A percentile compares a stretch with the other conserved stretches of the same genome.
These are phyloP conservation scores for Tetraodon nigroviridis DNA, from an alignment of 2,113 vertebrate genomes.

Conservation along the genomic window DNA sequence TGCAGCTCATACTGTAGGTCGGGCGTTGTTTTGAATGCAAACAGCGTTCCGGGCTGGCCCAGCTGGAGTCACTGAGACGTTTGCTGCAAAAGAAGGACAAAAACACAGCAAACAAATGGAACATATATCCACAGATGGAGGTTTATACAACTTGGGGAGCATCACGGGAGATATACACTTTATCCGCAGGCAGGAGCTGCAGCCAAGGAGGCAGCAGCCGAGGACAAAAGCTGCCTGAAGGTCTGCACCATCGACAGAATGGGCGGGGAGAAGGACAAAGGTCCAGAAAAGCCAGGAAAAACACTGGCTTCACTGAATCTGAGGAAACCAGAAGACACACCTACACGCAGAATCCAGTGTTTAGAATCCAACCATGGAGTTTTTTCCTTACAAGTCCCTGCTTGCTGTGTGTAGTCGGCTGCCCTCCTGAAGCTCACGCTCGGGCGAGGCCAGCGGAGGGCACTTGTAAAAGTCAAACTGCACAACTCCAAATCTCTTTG, in stretches of 20 bases:
- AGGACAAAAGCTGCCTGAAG: neutral
- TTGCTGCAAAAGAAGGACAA: neutral
- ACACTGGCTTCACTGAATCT: neutral
- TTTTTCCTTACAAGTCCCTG: constrained; percentile 54
- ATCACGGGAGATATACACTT: no score
- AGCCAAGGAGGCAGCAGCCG: neutral
- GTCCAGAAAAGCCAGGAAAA: neutral
- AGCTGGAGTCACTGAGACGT: neutral
- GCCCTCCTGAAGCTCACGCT: neutral
- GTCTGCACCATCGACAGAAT: neutral
- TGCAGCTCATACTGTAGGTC: neutral
- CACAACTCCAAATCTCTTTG: constrained; percentile 7
- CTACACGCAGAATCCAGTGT: constrained; percentile 12
- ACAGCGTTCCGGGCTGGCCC: no score
- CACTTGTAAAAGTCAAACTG: constrained; percentile 21
- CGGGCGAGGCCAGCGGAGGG: constrained; percentile 3
- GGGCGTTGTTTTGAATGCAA: neutral
- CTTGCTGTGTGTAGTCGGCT: constrained; percentile 18
- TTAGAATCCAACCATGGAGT: constrained; percentile 32
- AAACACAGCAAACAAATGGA: neutral
- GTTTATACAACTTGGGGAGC: no score
- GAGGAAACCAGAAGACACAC: no score
- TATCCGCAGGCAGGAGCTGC: neutral
- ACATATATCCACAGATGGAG: no score
- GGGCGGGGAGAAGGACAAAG: neutral